Percentiles rank a stretch among this genome's conserved stretches.
Conservation (phyloP, 1,140 invertebrate species). For the Drosophila repleta region DNA sequence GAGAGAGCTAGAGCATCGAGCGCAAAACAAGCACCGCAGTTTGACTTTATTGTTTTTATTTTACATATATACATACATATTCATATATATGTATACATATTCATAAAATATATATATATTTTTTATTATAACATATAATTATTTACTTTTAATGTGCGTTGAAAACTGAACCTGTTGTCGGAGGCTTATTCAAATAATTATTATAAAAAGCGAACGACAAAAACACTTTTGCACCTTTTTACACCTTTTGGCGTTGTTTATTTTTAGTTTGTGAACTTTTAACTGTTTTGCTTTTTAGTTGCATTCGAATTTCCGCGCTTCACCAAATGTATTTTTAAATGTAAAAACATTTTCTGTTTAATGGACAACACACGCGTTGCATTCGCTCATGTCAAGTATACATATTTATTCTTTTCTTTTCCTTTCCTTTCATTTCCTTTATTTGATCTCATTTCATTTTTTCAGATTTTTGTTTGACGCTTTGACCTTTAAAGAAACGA, state of each 20-base stretch:
- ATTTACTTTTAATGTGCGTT: constrained; percentile 29
- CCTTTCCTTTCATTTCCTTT: neutral
- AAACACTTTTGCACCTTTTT: constrained; percentile 13
- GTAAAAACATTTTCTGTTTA: constrained; percentile 24
- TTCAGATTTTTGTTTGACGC: constrained; percentile 7
- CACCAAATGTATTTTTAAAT: constrained; percentile 21
- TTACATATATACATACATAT: neutral
- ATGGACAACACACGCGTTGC: constrained; percentile 39
- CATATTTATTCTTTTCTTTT: constrained; percentile 12
- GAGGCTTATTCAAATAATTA: neutral
- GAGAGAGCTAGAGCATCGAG: neutral
- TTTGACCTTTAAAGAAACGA: constrained; percentile 60
- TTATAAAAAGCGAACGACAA: neutral
- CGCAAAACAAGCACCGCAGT: neutral
- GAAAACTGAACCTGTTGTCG: constrained; percentile 40
- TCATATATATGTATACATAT: neutral
- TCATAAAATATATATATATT: neutral
- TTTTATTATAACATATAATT: constrained; percentile 28
- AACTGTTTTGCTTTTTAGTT: constrained; percentile 22
- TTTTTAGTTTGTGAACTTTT: constrained; percentile 14
- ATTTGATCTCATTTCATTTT: neutral
- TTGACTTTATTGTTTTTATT: neutral
- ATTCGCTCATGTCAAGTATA: constrained; percentile 13
- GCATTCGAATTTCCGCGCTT: constrained; percentile 26
- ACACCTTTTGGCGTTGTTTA: constrained; percentile 22